Evolutionary conservation across 2,797 vertebrate species (phyloP).

Genomic region (Onychomys arenicola): DNA sequence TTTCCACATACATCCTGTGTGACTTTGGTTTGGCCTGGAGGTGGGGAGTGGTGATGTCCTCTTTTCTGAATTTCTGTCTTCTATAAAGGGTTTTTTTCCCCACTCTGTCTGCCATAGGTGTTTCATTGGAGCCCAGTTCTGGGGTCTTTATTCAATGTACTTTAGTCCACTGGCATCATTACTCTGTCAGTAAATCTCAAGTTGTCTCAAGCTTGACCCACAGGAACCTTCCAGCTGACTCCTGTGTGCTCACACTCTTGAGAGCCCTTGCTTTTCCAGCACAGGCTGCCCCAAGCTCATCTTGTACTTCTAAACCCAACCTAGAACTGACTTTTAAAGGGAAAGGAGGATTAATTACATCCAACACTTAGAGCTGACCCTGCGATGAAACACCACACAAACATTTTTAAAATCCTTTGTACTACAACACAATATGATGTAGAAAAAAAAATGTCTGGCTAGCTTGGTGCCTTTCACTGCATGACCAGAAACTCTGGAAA

Average conservation of each 20-base stretch:
- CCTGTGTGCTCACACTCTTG: rapidly evolving
- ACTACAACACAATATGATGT: neutral
- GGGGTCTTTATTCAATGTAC: neutral
- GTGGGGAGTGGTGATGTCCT: neutral
- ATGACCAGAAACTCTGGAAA: neutral
- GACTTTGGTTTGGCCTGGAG: neutral
- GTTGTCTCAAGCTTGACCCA: neutral
- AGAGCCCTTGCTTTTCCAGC: neutral
- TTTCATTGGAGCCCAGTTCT: neutral
- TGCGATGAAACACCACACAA: neutral
- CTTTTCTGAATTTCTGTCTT: neutral
- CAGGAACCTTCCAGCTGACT: too few species aligned
- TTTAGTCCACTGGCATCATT: neutral
- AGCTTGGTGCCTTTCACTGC: neutral
- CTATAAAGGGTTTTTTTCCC: neutral
- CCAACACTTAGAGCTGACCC: neutral
- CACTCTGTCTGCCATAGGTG: neutral
- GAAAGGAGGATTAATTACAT: neutral
- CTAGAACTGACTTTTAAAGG: neutral
- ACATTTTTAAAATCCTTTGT: neutral
- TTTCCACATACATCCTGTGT: neutral
- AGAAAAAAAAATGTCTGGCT: neutral
- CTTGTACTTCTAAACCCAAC: neutral
- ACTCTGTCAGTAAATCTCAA: neutral
- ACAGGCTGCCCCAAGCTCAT: neutral